Evolutionary conservation across 2,888 invertebrate species (phyloP).

Genomic region (Autographa gamma): DNA sequence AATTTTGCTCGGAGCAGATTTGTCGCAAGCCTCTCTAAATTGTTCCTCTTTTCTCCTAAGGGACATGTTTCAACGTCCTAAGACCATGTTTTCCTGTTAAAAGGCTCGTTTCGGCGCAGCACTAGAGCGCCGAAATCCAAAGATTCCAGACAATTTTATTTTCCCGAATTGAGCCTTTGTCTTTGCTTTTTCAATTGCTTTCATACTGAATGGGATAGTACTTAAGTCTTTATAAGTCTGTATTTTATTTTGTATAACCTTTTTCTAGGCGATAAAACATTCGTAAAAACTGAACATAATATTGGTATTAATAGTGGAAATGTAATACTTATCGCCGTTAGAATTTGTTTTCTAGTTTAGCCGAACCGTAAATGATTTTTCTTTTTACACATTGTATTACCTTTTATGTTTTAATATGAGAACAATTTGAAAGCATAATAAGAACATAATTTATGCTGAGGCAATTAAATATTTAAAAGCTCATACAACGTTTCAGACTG

Average conservation of each 20-base stretch:
- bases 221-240: slow-evolving; percentile 21
- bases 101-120: slow-evolving; percentile 31
- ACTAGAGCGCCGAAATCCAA: slow-evolving; percentile 40
- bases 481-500: not conserved
- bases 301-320: not conserved
- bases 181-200: slow-evolving; percentile 44
- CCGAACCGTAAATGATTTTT: too few relatives aligned
- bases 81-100: slow-evolving; percentile 49
- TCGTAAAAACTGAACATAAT: not conserved
- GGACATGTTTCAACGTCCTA: slow-evolving; percentile 46
- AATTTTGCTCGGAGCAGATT: slow-evolving; percentile 34
- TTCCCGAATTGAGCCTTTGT: slow-evolving; percentile 32
- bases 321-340: not conserved
- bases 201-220: slow-evolving; percentile 19
- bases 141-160: slow-evolving; percentile 38
- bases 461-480: slow-evolving; percentile 16
- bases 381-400: too few relatives aligned
- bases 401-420: too few relatives aligned
- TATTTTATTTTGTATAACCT: slow-evolving; percentile 5
- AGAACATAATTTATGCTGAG: not conserved
- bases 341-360: not conserved
- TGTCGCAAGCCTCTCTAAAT: slow-evolving; percentile 31
- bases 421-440: not conserved
- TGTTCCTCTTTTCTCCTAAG: slow-evolving; percentile 42
- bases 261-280: slow-evolving; percentile 7